Percentiles rank a stretch among this genome's conserved stretches.
phyloP scores from a whole-genome alignment of 2,888 invertebrate species.

The Horisme vitalbata region DNA sequence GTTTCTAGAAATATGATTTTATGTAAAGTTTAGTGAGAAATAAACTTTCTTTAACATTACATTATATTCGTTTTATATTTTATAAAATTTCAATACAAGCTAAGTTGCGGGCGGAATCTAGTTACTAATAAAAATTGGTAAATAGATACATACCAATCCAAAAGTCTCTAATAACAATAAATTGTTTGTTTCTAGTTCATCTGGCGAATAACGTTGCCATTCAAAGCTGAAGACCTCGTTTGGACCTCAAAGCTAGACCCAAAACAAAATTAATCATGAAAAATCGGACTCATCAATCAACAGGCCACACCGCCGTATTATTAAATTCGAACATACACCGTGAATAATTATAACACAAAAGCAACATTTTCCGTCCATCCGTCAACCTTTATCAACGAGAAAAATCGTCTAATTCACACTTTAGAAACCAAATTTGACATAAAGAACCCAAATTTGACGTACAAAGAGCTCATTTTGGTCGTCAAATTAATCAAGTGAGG shows the following conservation, averaged over 20 bases:
- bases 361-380: constrained; percentile 64
- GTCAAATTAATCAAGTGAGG: constrained; percentile 36
- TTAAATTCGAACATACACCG: constrained; percentile 74
- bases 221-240: constrained; percentile 17
- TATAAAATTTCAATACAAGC: no score
- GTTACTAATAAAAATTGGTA: no score
- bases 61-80: no score
- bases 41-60: no score
- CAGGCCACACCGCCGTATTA: constrained; percentile 57
- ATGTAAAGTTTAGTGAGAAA: no score
- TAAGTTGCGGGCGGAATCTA: no score
- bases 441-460: constrained; percentile 58
- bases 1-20: no score
- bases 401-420: constrained; percentile 80
- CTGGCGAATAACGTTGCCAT: no score
- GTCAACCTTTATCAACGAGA: constrained; percentile 78
- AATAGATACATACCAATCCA: no score
- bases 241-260: constrained; percentile 34
- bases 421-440: constrained; percentile 59
- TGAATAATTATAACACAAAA: constrained; percentile 74
- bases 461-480: constrained; percentile 51
- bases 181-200: no score
- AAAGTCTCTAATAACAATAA: no score
- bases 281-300: constrained; percentile 63
- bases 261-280: constrained; percentile 44